Evolutionary conservation across 53 echinoderm and acorn worm species (phyloP), one percentile per base, ranked within the genome.

Genomic region (Temnopleurus reevesii): DNA sequence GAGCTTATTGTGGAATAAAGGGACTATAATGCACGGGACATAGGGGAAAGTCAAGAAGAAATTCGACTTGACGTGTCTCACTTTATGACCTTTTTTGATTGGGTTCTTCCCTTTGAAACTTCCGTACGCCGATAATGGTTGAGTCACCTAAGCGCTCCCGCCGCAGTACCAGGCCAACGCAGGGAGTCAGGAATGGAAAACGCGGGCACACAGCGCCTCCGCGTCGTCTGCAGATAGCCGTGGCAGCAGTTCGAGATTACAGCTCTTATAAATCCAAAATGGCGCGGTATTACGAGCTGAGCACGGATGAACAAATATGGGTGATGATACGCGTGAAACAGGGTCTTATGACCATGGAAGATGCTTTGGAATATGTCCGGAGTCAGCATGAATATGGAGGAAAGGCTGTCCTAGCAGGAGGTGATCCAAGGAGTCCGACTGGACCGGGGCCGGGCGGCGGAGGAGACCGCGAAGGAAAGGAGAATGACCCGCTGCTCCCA

Each of bases 221-320:
- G 15, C 53, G 53, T 57, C 84, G 58, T n/a, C 45, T 84, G 83
- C 55, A 18, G 58, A 35, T 58, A 38, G 59, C 81, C 12, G 71
- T 12, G 4, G 34, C 31, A 30, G 53, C 53, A 30, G 29, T 28
- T 25, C 3, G 7, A 81, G 46, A 77, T 12, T 24, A 25, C 12
- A 58, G 41, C 84, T 84, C 41, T 34, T 44, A 84, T 38, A 57
- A 84, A n/a, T 44, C 41, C 57, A 91, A 89, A 45, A 96, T 93
- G 96, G 89, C 95, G 89, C 55, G 89, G 21, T 92, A 93, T 15
- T 95, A 95, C 82, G 91, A 95, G 55, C 91, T 96, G 57, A 96
- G 95, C 83, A 96, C 95, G 2, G 96, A 96, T 64, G 96, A 96
- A 86, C 96, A 96, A 81, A 92, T 96, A 89, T 96, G 96, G 96